A percentile compares a stretch with the other conserved stretches of the same genome.
Conservation (phyloP, 2,888 invertebrate species). For the Molanna angustata region DNA sequence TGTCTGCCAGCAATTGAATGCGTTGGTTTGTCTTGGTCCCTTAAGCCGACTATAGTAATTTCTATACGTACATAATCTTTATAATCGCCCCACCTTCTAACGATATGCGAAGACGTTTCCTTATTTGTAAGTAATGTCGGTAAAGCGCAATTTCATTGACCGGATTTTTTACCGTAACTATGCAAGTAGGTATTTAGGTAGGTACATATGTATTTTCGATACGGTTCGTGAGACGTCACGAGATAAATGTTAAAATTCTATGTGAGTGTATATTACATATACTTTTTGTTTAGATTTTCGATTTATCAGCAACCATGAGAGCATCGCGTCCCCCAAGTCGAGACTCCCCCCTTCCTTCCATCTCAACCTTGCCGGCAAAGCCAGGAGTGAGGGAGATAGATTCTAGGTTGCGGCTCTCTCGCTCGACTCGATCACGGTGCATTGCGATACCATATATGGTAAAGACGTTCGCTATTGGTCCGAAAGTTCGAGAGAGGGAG, state of each 20-base stretch:
- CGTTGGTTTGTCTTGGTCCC: constrained; percentile 15
- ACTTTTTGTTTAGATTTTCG: too few species aligned
- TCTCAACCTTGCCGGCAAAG: too few species aligned
- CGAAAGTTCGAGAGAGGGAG: constrained; percentile 49
- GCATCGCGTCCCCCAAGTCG: too few species aligned
- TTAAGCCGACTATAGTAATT: constrained; percentile 14
- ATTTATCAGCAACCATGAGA: too few species aligned
- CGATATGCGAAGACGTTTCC: constrained; percentile 18
- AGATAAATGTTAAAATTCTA: background rate
- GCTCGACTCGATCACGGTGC: constrained; percentile 46
- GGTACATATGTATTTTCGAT: constrained; percentile 15
- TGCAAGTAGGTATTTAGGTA: too few species aligned
- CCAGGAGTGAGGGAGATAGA: too few species aligned
- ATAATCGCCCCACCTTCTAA: constrained; percentile 18
- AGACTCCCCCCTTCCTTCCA: too few species aligned
- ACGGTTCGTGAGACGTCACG: constrained; percentile 7
- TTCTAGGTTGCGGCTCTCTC: too few species aligned
- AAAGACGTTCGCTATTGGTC: constrained; percentile 69
- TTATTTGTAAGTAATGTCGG: constrained; percentile 21
- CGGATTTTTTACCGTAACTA: constrained; percentile 24
- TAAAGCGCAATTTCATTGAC: constrained; percentile 22
- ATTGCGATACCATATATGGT: constrained; percentile 77
- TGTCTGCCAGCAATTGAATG: too few species aligned
- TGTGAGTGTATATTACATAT: too few species aligned
- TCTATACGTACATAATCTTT: constrained; percentile 8